These are phyloP conservation scores for Hermaeophaga mercurialis DNA, from an alignment of 2,888 invertebrate species.

Conservation along the genomic window DNA sequence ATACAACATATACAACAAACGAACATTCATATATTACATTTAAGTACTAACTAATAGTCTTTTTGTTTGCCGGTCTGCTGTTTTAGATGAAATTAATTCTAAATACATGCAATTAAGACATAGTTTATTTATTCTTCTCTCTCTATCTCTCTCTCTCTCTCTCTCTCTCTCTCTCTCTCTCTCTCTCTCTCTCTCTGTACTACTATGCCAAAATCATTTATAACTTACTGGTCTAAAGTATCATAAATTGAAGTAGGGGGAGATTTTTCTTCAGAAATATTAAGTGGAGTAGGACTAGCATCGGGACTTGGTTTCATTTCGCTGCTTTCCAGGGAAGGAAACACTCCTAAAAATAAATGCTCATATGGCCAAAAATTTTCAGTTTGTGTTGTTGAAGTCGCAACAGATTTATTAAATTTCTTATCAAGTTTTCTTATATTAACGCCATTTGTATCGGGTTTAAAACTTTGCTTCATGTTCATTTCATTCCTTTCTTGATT, in stretches of 20 bases:
- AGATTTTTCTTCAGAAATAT: slow-evolving; percentile 44
- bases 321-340: slow-evolving; percentile 57
- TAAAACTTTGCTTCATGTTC: slow-evolving; percentile 33
- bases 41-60: no score
- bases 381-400: slow-evolving; percentile 65
- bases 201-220: no score
- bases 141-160: no score
- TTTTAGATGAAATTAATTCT: no score
- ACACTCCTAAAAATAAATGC: slow-evolving; percentile 73
- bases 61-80: no score
- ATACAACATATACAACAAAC: no score
- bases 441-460: slow-evolving; percentile 26
- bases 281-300: slow-evolving; percentile 52
- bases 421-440: slow-evolving; percentile 34
- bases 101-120: no score
- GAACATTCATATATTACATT: no score
- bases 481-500: slow-evolving; percentile 33
- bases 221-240: slow-evolving; percentile 64
- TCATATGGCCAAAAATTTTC: slow-evolving; percentile 77
- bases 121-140: no score
- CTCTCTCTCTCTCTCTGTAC: no score
- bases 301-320: slow-evolving; percentile 52
- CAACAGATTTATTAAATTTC: neutral
- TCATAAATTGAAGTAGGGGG: slow-evolving; percentile 61
- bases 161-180: no score